These are phyloP conservation scores for Megamerina dolium DNA, from an alignment of 2,888 invertebrate genomes.

Conservation along the genomic window DNA sequence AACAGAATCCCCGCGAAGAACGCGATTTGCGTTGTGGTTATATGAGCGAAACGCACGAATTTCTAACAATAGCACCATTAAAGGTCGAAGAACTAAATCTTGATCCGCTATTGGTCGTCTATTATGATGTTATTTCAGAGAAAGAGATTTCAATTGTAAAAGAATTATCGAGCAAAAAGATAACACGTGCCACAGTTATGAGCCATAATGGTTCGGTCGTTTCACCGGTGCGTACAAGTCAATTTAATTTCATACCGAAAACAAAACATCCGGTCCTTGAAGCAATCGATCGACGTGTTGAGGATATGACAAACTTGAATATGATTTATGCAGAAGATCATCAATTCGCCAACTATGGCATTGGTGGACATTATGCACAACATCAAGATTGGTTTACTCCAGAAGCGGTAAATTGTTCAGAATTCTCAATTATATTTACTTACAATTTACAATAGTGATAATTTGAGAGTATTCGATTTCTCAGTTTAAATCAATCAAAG, in stretches of 20 bases:
- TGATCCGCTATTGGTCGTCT: conserved; percentile 53
- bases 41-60: conserved; percentile 42
- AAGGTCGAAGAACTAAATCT: conserved; percentile 53
- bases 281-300: conserved; percentile 52
- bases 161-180: conserved; percentile 52
- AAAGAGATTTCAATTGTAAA: conserved; percentile 54
- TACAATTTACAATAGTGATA: too few relatives aligned
- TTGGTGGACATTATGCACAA: conserved; percentile 60
- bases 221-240: conserved; percentile 31
- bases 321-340: conserved; percentile 53
- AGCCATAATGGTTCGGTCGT: conserved; percentile 51
- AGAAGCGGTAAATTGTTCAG: conserved; percentile 18
- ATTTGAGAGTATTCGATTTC: too few relatives aligned
- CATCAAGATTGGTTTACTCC: conserved; percentile 33
- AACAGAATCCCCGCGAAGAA: conserved; percentile 44
- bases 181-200: conserved; percentile 55
- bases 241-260: conserved; percentile 26
- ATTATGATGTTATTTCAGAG: conserved; percentile 56
- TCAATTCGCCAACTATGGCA: conserved; percentile 39
- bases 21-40: conserved; percentile 43
- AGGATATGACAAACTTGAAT: conserved; percentile 54
- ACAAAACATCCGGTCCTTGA: conserved; percentile 53
- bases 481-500: too few relatives aligned
- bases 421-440: too few relatives aligned
- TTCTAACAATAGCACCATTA: conserved; percentile 48